Percentiles rank a stretch among this genome's conserved stretches.
Conservation (phyloP, 2,113 vertebrate species). For the Taurulus bubalis region DNA sequence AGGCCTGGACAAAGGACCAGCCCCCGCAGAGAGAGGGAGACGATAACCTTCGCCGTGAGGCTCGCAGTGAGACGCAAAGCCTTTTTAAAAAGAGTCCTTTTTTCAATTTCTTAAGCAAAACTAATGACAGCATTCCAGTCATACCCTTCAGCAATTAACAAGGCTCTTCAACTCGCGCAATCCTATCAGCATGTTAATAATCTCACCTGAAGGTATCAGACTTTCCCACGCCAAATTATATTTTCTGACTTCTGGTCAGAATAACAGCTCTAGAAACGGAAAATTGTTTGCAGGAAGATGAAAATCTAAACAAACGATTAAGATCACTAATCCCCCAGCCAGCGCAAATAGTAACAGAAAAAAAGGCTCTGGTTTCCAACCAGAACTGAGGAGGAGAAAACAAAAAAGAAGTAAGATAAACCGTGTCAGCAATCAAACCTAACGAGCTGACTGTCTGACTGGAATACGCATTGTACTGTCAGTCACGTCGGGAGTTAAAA, state of each 20-base stretch:
- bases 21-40: constrained; percentile 6
- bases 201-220: constrained; percentile 53
- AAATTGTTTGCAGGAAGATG: constrained; percentile 17
- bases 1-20: constrained; percentile 26
- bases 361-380: constrained; percentile 15
- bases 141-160: constrained; percentile 57
- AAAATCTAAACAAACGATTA: constrained; percentile 48
- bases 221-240: constrained; percentile 45
- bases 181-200: constrained; percentile 61
- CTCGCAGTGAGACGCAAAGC: constrained; percentile 11
- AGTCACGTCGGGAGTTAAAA: constrained; percentile 47
- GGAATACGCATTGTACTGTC: constrained; percentile 47
- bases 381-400: not conserved
- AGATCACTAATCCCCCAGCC: constrained; percentile 49
- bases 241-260: constrained; percentile 41
- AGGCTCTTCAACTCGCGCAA: constrained; percentile 43
- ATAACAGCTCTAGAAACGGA: constrained; percentile 36
- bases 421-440: constrained; percentile 53
- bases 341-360: constrained; percentile 21
- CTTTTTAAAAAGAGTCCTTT: constrained; percentile 18
- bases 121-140: constrained; percentile 47
- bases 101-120: constrained; percentile 32
- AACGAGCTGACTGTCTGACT: constrained; percentile 65
- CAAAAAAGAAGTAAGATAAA: constrained; percentile 8
- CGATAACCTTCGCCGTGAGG: constrained; percentile 45